These are phyloP conservation scores for Laticauda colubrina DNA, from an alignment of 2,113 vertebrate species.

Conservation along the genomic window DNA sequence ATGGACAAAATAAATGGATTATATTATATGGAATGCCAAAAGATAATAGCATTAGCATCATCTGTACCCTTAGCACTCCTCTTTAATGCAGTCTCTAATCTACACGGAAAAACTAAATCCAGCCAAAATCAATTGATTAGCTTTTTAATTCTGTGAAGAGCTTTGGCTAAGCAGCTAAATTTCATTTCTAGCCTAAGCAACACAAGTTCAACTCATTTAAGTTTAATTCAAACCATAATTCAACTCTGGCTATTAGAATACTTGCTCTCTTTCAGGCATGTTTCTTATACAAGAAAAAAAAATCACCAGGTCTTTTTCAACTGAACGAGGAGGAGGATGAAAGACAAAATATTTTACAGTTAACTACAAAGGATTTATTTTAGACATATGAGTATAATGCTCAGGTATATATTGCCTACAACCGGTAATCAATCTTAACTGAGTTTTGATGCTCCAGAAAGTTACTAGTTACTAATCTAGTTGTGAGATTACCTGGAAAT, in stretches of 20 bases:
- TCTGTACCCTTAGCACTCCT: conserved; percentile 7
- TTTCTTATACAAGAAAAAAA: not conserved
- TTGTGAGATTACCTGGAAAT: not conserved
- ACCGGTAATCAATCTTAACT: not conserved
- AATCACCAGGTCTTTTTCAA: not conserved
- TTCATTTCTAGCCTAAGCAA: not conserved
- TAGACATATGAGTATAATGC: not conserved
- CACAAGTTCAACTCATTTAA: conserved; percentile 1
- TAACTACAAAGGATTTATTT: conserved; percentile 9
- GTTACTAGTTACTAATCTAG: not conserved
- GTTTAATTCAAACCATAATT: not conserved
- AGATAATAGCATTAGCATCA: conserved; percentile 19
- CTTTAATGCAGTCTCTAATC: not conserved
- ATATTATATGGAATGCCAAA: not conserved
- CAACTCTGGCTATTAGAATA: not conserved
- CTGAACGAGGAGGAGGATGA: not conserved
- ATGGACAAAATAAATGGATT: conserved; percentile 11
- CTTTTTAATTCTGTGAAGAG: conserved; percentile 16
- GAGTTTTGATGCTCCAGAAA: not conserved
- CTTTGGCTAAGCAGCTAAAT: conserved; percentile 10
- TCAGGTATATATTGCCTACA: not conserved
- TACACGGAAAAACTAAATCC: not conserved
- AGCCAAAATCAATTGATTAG: conserved; percentile 21
- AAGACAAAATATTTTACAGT: not conserved
- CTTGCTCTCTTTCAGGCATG: not conserved